Evolutionary conservation across 2,888 invertebrate species (phyloP).

Genomic region (Agrotis puta): DNA sequence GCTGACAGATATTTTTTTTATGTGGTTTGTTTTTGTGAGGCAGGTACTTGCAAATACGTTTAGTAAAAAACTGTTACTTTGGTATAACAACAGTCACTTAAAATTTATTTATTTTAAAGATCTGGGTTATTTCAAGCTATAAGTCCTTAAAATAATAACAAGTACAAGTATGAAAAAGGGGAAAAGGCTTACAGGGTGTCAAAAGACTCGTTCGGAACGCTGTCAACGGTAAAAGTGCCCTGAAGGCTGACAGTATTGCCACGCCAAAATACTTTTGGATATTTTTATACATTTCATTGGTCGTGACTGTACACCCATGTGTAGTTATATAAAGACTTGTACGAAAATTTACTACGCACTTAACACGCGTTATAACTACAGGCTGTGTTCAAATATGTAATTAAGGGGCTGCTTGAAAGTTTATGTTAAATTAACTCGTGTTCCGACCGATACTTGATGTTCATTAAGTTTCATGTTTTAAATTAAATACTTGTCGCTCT

Average conservation of each 20-base stretch:
- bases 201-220: not conserved
- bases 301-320: not conserved
- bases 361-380: constrained; percentile 53
- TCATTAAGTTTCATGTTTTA: constrained; percentile 36
- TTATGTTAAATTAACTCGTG: constrained; percentile 43
- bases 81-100: no score
- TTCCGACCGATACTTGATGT: constrained; percentile 15
- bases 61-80: no score
- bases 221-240: not conserved
- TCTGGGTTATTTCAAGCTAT: no score
- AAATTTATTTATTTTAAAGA: no score
- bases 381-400: constrained; percentile 55
- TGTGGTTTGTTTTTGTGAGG: no score
- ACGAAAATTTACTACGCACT: constrained; percentile 58
- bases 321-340: constrained; percentile 48
- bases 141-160: not conserved
- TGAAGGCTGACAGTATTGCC: not conserved
- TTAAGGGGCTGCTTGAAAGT: constrained; percentile 52
- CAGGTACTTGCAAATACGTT: no score
- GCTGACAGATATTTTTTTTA: no score
- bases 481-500: constrained; percentile 14
- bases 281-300: no score
- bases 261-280: not conserved
- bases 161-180: not conserved
- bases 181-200: not conserved